These are phyloP conservation scores for Acronicta alni DNA, from an alignment of 2,888 invertebrate species.

Conservation along the genomic window DNA sequence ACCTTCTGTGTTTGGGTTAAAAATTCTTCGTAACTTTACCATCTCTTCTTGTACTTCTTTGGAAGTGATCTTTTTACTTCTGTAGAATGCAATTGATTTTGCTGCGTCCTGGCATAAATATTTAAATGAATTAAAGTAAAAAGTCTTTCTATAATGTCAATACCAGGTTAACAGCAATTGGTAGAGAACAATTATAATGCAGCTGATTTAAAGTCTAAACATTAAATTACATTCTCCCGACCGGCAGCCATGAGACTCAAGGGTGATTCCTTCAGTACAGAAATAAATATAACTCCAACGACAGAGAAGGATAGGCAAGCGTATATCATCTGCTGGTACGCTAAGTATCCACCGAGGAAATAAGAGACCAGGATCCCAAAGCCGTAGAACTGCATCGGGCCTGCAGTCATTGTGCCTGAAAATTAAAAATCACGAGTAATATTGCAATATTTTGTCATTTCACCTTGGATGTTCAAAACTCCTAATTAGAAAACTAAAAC, in stretches of 20 bases:
- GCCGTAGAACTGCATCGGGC: conserved; percentile 68
- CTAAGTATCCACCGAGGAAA: conserved; percentile 69
- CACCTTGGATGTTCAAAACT: no score
- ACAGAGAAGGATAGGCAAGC: conserved; percentile 62
- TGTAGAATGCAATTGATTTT: conserved; percentile 71
- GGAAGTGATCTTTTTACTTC: conserved; percentile 61
- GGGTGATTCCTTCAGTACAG: conserved; percentile 73
- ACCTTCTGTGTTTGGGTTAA: conserved; percentile 35
- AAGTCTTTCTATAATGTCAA: not conserved
- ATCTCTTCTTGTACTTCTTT: conserved; percentile 66
- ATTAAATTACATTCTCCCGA: conserved; percentile 65
- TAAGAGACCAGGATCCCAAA: conserved; percentile 76
- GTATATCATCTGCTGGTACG: conserved; percentile 71
- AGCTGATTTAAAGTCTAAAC: not conserved
- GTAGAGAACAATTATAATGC: not conserved
- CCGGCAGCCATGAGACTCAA: conserved; percentile 73
- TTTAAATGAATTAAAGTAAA: conserved; percentile 2
- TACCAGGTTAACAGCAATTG: conserved; percentile 5
- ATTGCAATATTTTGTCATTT: no score
- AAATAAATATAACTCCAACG: conserved; percentile 57
- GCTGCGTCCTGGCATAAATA: conserved; percentile 70
- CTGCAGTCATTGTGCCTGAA: conserved; percentile 64
- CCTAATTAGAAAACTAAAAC: no score
- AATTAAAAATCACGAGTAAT: not conserved
- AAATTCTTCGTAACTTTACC: conserved; percentile 56